Evolutionary conservation across 2,797 vertebrate genomes (phyloP).

Genomic region (Otolemur crassicaudatus): DNA sequence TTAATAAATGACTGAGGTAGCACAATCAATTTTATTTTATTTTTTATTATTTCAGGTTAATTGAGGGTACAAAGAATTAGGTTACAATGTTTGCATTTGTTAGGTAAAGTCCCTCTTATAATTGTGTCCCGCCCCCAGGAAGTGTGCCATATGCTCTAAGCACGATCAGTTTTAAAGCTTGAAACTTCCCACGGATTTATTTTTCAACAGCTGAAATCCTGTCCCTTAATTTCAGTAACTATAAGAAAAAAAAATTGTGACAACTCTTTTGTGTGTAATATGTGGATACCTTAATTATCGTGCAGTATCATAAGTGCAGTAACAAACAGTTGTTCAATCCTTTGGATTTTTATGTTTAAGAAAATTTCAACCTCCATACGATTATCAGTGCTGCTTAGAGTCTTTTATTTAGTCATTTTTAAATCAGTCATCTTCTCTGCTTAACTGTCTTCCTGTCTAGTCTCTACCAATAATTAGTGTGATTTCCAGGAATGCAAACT

Average conservation of each 20-base stretch:
- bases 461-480: neutral
- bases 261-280: neutral
- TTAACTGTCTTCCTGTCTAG: neutral
- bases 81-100: too few species aligned
- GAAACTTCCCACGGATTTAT: neutral
- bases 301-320: neutral
- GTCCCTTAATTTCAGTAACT: neutral
- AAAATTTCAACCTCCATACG: neutral
- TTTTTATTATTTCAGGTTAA: neutral
- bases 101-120: too few species aligned
- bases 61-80: too few species aligned
- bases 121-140: too few species aligned
- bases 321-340: neutral
- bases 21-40: neutral
- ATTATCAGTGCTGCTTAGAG: neutral
- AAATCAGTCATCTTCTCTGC: neutral
- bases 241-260: neutral
- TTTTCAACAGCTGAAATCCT: neutral
- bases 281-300: neutral
- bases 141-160: too few species aligned
- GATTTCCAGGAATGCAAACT: neutral
- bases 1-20: neutral
- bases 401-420: conserved; percentile 12
- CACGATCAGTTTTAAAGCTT: neutral
- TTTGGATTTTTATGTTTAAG: neutral